Percentiles rank a stretch among this genome's conserved stretches.
These are phyloP conservation scores for Caenorhabditis sp. DNA, from an alignment of 2,888 invertebrate species.

Conservation along the genomic window DNA sequence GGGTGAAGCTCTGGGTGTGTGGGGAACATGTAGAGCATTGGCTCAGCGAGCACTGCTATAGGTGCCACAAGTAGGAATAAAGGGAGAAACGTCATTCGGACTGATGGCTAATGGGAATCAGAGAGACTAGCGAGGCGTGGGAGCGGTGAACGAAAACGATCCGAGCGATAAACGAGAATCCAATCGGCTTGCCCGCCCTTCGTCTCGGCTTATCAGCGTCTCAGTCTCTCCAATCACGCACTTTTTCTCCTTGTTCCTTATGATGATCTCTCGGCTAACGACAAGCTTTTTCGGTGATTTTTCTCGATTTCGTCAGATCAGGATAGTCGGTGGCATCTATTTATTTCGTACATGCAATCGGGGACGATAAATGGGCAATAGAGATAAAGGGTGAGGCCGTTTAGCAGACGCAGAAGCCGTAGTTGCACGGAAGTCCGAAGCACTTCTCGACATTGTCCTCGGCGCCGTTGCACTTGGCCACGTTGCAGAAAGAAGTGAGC, in stretches of 20 bases:
- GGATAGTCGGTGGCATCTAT: constrained; percentile 16
- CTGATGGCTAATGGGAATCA: background rate
- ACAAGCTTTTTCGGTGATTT: constrained; percentile 18
- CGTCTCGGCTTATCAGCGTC: constrained; percentile 14
- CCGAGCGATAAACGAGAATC: constrained; percentile 25
- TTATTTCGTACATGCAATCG: constrained; percentile 46
- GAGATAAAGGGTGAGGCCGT: constrained; percentile 2
- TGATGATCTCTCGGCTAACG: constrained; percentile 29
- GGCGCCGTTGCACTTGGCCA: constrained; percentile 48
- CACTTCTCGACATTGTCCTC: constrained; percentile 47
- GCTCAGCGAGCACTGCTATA: constrained; percentile 30
- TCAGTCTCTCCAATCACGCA: background rate
- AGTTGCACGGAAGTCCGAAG: constrained; percentile 57
- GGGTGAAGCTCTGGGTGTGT: constrained; percentile 61
- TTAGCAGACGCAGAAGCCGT: constrained; percentile 57
- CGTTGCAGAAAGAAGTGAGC: constrained; percentile 52
- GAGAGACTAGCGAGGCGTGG: background rate
- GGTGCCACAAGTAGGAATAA: constrained; percentile 13
- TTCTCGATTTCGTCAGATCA: constrained; percentile 14
- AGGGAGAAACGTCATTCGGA: constrained; percentile 5
- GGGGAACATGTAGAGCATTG: constrained; percentile 63
- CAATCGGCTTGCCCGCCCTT: background rate
- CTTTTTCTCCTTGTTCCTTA: background rate
- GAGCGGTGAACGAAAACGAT: constrained; percentile 12
- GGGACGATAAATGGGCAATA: background rate